Evolutionary conservation across 2,113 vertebrate genomes (phyloP).

Genomic region (Leptocoma aspasia): DNA sequence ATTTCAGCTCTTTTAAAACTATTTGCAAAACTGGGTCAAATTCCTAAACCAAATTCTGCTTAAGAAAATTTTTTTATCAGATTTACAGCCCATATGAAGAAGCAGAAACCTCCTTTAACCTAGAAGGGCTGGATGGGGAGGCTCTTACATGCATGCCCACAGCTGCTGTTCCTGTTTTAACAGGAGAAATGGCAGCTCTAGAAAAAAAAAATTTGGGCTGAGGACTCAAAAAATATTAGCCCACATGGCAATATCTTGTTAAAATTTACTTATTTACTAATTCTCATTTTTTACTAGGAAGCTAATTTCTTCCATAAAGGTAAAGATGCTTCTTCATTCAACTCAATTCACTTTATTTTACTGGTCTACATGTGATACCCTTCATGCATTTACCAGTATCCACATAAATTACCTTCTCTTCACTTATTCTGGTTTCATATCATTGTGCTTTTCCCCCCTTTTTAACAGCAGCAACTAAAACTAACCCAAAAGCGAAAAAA

Average conservation of each 20-base stretch:
- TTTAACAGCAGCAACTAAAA: not conserved
- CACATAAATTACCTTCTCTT: not conserved
- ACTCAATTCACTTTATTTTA: slow-evolving; percentile 43
- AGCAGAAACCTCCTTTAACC: not conserved
- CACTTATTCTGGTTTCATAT: not conserved
- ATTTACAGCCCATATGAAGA: not conserved
- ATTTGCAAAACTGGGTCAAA: slow-evolving; percentile 20
- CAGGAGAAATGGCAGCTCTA: not conserved
- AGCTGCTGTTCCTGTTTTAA: not conserved
- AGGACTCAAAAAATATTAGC: not conserved
- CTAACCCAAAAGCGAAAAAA: not conserved
- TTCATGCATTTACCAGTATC: not conserved
- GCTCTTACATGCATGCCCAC: not conserved
- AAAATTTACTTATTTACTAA: not conserved
- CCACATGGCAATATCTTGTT: not conserved
- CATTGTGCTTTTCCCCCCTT: not conserved
- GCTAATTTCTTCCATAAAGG: slow-evolving; percentile 45
- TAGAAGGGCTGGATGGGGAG: not conserved
- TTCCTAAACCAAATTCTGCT: not conserved
- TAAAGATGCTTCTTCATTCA: slow-evolving; percentile 47
- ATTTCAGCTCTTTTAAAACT: not conserved
- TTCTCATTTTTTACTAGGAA: slow-evolving; percentile 61
- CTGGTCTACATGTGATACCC: not conserved
- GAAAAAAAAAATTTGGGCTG: not conserved
- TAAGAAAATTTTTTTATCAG: not conserved